A percentile compares a stretch with the other conserved stretches of the same genome.
Evolutionary conservation across 2,888 invertebrate species (phyloP).

Genomic region (Scrobipalpa costella): DNA sequence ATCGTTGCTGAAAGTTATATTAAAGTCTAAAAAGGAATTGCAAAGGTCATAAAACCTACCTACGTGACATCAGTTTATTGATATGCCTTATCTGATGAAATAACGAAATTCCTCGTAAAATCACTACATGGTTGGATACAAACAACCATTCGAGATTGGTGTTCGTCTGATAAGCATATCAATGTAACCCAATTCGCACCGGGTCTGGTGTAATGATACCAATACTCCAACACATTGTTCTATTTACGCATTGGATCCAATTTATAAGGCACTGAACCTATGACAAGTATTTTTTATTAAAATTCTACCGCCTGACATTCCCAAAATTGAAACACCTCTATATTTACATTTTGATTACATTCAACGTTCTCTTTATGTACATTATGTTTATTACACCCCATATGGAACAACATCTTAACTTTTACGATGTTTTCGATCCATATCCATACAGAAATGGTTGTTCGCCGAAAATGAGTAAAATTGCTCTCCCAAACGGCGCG

Average conservation of each 20-base stretch:
- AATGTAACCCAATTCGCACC: conserved; percentile 71
- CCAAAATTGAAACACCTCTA: background rate
- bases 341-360: conserved; percentile 21
- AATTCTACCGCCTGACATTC: background rate
- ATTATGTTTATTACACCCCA: conserved; percentile 9
- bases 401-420: conserved; percentile 19
- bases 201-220: conserved; percentile 60
- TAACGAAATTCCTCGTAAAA: conserved; percentile 1
- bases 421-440: conserved; percentile 18
- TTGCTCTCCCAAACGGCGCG: conserved; percentile 7
- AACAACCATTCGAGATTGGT: conserved; percentile 32
- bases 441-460: conserved; percentile 7
- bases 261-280: background rate
- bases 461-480: conserved; percentile 7
- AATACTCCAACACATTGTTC: conserved; percentile 10
- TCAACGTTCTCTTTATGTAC: conserved; percentile 8
- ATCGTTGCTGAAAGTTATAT: no score
- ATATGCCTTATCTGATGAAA: background rate
- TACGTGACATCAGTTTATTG: background rate
- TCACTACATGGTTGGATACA: conserved; percentile 12
- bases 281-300: background rate
- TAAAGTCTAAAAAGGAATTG: no score
- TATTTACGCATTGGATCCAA: background rate
- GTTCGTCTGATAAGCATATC: conserved; percentile 60
- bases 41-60: background rate